Evolutionary conservation across 2,797 vertebrate species (phyloP), one percentile per base, ranked within the genome.

Genomic region (Lithobates pipiens): DNA sequence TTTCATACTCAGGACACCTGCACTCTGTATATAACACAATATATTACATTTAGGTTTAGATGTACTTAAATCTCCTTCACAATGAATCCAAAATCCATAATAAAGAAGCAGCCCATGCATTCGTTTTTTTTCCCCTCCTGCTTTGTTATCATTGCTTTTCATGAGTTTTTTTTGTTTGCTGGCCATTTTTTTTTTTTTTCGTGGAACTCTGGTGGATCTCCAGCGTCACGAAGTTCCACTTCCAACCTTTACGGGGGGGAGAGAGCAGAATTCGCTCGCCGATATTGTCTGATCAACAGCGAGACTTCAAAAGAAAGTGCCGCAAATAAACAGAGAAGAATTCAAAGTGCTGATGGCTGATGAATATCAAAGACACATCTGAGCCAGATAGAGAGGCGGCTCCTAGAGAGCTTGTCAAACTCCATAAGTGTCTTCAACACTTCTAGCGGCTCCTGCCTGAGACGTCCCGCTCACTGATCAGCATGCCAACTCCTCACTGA

Each of bases 291-390:
- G 77, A 82, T 77, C 50, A 73, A 77, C 74, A 23, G 34, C 2
- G 65, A 82, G 54, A 82, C 79, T 77, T 77, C 44, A 77, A 77
- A 80, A 76, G 61, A 50, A 76, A 83, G 39, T 9, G 68, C 15
- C 76, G 80, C 85, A 82, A 34, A 57, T 69, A 73, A 73, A 78
- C 54, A 74, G 61, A 83, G 54, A 74, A 77, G 61, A 65, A 69
- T 54, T 81, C 46, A 76, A 81, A 81, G 78, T 68, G 84, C 84
- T 81, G 84, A 82, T 65, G n/a, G 67, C 25, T 77, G 85, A 74
- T 83, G 68, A 77, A 77, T 82, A 82, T 86, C 72, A 86, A 86
- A 86, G 85, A 86, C 85, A 76, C 18, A 67, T 71, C 36, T 29
- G 34, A 78, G 71, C 9, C 44, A 34, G 44, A 80, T 71, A 39